phyloP scores from a whole-genome alignment of 1,140 invertebrate genomes.

The Tetramorium parvispinum region DNA sequence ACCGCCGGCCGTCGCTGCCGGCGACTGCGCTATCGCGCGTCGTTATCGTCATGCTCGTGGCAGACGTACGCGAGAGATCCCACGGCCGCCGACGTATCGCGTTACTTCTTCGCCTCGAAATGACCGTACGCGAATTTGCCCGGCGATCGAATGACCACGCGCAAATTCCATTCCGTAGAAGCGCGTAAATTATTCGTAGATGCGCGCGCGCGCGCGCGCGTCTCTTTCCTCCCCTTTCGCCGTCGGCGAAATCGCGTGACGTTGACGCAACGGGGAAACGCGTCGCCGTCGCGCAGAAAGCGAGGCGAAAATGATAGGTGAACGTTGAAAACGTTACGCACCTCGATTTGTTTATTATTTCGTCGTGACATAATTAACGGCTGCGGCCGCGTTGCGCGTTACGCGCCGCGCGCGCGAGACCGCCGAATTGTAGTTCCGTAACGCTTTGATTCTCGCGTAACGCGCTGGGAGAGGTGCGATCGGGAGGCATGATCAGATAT shows the following conservation, averaged over 20 bases:
- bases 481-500: background rate
- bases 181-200: background rate
- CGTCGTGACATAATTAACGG: slow-evolving; percentile 25
- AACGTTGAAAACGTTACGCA: background rate
- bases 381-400: background rate
- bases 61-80: too few species aligned
- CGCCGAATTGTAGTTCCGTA: background rate
- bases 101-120: background rate
- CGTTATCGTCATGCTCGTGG: background rate
- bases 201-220: too few species aligned
- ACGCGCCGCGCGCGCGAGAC: background rate
- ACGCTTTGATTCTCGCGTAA: background rate
- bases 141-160: background rate
- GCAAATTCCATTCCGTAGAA: background rate
- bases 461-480: background rate
- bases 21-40: slow-evolving; percentile 37
- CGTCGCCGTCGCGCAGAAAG: background rate
- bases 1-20: slow-evolving; percentile 25
- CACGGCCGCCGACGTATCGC: too few species aligned
- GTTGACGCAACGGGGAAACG: background rate
- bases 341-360: background rate
- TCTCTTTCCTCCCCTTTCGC: background rate
- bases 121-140: background rate
- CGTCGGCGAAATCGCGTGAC: background rate
- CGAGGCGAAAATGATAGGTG: slow-evolving; percentile 1